Percentiles rank a stretch among this genome's conserved stretches.
Evolutionary conservation across 2,888 invertebrate genomes (phyloP).

Genomic region (Bruchidius siliquastri): DNA sequence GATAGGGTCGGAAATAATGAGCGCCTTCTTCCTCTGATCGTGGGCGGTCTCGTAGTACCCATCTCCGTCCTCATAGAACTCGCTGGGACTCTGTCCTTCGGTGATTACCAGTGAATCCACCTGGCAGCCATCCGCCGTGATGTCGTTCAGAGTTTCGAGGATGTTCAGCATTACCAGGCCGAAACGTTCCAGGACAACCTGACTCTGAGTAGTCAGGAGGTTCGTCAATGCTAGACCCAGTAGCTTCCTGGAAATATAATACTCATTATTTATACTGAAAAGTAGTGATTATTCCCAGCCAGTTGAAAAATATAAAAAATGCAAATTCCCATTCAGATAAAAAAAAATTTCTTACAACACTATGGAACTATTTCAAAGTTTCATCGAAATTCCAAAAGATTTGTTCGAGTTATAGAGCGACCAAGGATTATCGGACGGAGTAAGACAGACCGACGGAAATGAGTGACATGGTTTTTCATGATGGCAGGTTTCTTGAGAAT

Average conservation of each 20-base stretch:
- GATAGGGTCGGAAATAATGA: slow-evolving; percentile 72
- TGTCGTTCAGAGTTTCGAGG: slow-evolving; percentile 74
- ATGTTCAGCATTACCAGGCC: slow-evolving; percentile 68
- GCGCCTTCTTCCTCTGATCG: slow-evolving; percentile 64
- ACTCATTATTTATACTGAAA: neutral
- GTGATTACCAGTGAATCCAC: slow-evolving; percentile 41
- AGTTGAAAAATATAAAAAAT: no score
- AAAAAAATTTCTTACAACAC: no score
- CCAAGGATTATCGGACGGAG: no score
- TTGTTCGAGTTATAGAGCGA: no score
- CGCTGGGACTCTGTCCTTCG: slow-evolving; percentile 42
- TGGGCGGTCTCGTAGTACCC: slow-evolving; percentile 63
- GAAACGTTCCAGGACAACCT: slow-evolving; percentile 66
- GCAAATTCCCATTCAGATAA: no score
- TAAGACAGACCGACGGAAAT: no score
- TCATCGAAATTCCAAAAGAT: no score
- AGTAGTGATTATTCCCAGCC: no score
- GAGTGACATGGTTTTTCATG: no score
- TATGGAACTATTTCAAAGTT: no score
- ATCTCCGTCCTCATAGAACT: slow-evolving; percentile 55
- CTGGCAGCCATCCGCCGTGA: slow-evolving; percentile 58
- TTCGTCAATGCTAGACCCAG: slow-evolving; percentile 59
- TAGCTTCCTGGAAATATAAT: slow-evolving; percentile 12
- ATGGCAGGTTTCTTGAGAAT: no score
- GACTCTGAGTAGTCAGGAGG: slow-evolving; percentile 64